Evolutionary conservation across 2,888 invertebrate genomes (phyloP).

Genomic region (Synergus itoensis): DNA sequence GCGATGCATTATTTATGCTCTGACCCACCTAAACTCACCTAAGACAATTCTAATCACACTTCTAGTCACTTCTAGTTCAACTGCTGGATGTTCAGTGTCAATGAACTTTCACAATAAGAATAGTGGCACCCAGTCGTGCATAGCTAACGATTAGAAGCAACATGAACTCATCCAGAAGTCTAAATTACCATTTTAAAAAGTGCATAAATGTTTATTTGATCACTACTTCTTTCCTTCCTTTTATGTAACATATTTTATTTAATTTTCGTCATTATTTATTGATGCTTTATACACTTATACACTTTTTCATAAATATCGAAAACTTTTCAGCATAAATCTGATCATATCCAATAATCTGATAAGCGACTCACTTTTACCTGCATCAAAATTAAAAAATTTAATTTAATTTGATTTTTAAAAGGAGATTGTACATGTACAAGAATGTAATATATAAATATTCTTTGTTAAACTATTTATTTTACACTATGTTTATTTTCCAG

Average conservation of each 20-base stretch:
- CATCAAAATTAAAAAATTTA: not conserved
- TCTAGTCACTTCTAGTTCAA: not conserved
- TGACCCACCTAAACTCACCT: not conserved
- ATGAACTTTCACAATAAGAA: conserved; percentile 8
- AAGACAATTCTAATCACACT: not conserved
- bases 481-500: not conserved
- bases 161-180: not conserved
- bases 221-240: not conserved
- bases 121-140: not conserved
- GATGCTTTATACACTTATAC: not conserved
- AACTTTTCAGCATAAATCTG: not conserved
- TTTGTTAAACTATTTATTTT: not conserved
- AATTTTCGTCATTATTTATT: not conserved
- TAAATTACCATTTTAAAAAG: not conserved
- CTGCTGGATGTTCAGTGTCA: not conserved
- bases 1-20: not conserved
- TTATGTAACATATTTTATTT: not conserved
- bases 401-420: not conserved
- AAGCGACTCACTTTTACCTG: not conserved
- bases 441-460: not conserved
- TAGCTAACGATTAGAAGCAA: not conserved
- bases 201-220: not conserved
- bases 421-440: not conserved
- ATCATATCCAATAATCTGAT: not conserved
- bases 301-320: not conserved